Percentiles rank a stretch among this genome's conserved stretches.
Conservation (phyloP, 1,140 invertebrate species). For the Goniozus legneri region DNA sequence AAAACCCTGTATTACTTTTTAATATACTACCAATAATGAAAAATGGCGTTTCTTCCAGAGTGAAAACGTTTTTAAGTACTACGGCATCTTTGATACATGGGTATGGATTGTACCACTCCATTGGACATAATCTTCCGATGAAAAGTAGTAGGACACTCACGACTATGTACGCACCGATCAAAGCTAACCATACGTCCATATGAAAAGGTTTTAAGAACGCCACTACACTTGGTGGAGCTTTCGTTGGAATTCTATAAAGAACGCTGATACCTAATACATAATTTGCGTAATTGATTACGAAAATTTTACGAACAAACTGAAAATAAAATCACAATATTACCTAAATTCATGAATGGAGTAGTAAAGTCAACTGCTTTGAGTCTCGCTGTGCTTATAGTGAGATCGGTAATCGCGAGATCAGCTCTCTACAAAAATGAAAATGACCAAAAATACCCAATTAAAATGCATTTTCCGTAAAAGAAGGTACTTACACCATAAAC, state of each 20-base stretch:
- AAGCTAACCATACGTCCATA: constrained; percentile 73
- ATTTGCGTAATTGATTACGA: no score
- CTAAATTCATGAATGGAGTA: constrained; percentile 85
- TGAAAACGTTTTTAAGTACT: constrained; percentile 76
- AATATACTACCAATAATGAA: constrained; percentile 75
- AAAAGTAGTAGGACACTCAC: constrained; percentile 78
- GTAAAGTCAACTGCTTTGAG: constrained; percentile 84
- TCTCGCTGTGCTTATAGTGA: constrained; percentile 82
- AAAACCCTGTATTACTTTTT: constrained; percentile 79
- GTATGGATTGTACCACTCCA: constrained; percentile 81
- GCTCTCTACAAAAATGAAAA: constrained; percentile 56
- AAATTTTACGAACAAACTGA: no score
- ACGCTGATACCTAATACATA: constrained; percentile 72
- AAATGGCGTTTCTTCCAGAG: constrained; percentile 78
- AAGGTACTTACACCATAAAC: constrained; percentile 61
- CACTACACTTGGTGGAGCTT: constrained; percentile 72
- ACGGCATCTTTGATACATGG: constrained; percentile 70
- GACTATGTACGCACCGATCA: constrained; percentile 72
- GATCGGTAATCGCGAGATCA: constrained; percentile 81
- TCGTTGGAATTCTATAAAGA: constrained; percentile 74
- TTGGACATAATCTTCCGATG: constrained; percentile 73
- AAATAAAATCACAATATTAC: no score
- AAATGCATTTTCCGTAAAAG: not conserved
- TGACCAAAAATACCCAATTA: not conserved
- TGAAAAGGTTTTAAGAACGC: constrained; percentile 86